Conservation (phyloP, 1,140 invertebrate species). For the Drosophila malerkotliana region DNA sequence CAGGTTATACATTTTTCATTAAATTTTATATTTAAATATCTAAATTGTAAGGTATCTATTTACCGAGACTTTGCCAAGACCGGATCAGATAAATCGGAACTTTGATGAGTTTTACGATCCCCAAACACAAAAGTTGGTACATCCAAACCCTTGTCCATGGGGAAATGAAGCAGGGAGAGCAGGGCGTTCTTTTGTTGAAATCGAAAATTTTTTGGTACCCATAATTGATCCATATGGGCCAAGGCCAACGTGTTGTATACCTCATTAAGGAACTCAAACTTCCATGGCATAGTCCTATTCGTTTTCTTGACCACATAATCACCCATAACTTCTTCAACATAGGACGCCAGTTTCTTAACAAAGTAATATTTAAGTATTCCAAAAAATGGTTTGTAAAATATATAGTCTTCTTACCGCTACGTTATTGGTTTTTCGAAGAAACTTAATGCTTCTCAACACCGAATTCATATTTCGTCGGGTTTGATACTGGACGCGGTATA, state of each 20-base stretch:
- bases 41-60: not conserved
- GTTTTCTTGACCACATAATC: slow-evolving; percentile 75
- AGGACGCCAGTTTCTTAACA: slow-evolving; percentile 50
- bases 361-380: not conserved
- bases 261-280: slow-evolving; percentile 77
- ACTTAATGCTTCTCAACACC: slow-evolving; percentile 51
- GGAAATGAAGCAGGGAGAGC: slow-evolving; percentile 42
- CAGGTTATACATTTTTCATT: not conserved
- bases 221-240: slow-evolving; percentile 61
- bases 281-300: slow-evolving; percentile 75
- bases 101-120: slow-evolving; percentile 66
- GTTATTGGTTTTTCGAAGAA: slow-evolving; percentile 48
- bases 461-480: slow-evolving; percentile 68
- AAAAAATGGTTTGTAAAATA: not conserved
- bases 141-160: slow-evolving; percentile 55
- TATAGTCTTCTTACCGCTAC: slow-evolving; percentile 48
- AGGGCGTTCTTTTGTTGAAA: slow-evolving; percentile 25
- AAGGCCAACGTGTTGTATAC: slow-evolving; percentile 76
- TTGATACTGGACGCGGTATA: slow-evolving; percentile 72
- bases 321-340: slow-evolving; percentile 76
- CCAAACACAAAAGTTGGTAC: slow-evolving; percentile 63
- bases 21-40: not conserved
- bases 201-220: slow-evolving; percentile 34
- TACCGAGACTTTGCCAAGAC: slow-evolving; percentile 36
- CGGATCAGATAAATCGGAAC: slow-evolving; percentile 42